Base-by-base conservation (phyloP, 2,113 vertebrate species). In the Trichechus manatus region DNA sequence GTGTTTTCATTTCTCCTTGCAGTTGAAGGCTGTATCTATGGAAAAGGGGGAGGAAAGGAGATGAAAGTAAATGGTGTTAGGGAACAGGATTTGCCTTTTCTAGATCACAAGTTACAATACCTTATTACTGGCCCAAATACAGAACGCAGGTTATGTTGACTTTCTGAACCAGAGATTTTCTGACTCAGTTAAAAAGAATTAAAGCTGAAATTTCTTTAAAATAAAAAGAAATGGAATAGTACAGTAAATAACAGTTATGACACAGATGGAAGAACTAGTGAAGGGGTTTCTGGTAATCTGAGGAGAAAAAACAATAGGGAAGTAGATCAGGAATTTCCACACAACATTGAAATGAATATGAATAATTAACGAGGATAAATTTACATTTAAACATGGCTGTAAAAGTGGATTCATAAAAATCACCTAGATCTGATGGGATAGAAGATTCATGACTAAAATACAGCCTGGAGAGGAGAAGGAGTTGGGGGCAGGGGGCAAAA, bases 1-100 rank as follows among this genome's bases (percentile, higher is more conserved):
- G 96, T 96, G 92, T 98, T 98, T 97, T 96, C 96, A 68, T 97
- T 94, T 98, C 50, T 95, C 84, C 68, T 92, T 93, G 89, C 72
- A 93, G 91, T 90, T 59, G 92, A 97, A 97, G 96, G 94, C 61
- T 66, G 50, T 88, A 90, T 86, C 93, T 97, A 91, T 96, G 92
- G 93, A 92, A 97, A 98, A 63, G 64, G 93, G 64, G 82, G 92
- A 97, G 92, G 72, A 93, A 97, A 83, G 94, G 81, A 94, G 81
- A 95, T 68, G 82, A 83, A 97, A 94, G 56, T 77, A 90, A 97
- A 82, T 19, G 80, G n/a, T 87, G 80, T 92, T 87, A 90, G 56
- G 59, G 66, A 89, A 94, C 8, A 93, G 72, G 25, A 93, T 96
- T 93, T 97, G 61, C 96, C 70, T 64, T 93, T 94, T 87, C 59